Percentiles rank a stretch among this genome's conserved stretches.
These are phyloP conservation scores for Sebastes matsubarae DNA, from an alignment of 2,797 vertebrate genomes.

Conservation along the genomic window DNA sequence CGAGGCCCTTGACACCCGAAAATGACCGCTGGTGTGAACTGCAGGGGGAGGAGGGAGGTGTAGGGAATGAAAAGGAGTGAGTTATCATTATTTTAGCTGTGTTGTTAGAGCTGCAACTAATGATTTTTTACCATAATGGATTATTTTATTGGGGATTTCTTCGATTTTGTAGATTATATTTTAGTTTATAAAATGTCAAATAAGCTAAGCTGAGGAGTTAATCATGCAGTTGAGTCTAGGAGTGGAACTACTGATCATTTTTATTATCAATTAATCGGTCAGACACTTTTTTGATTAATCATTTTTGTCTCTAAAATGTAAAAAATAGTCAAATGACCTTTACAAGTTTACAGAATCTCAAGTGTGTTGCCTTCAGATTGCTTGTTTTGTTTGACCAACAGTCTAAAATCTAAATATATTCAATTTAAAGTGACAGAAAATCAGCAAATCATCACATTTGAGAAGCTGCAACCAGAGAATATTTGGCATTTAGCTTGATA, in stretches of 20 bases:
- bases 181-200: not conserved
- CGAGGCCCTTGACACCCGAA: constrained; percentile 59
- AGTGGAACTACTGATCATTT: not conserved
- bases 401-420: not conserved
- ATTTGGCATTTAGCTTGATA: not conserved
- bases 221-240: not conserved
- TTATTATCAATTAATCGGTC: not conserved
- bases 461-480: not conserved
- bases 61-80: not conserved
- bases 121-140: not conserved
- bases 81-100: constrained; percentile 8
- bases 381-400: not conserved
- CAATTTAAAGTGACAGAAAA: not conserved
- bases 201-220: not conserved
- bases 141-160: not conserved
- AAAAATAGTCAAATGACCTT: not conserved
- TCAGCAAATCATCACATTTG: not conserved
- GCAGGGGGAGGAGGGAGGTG: constrained; percentile 40
- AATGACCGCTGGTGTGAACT: constrained; percentile 56
- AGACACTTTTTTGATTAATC: not conserved
- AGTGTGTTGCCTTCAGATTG: not conserved
- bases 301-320: not conserved
- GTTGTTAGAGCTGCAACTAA: not conserved
- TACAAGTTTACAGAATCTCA: not conserved
- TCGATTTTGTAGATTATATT: not conserved